A percentile compares a stretch with the other conserved stretches of the same genome.
These are phyloP conservation scores for Ladona fulva DNA, from an alignment of 1,140 invertebrate genomes.

Conservation along the genomic window DNA sequence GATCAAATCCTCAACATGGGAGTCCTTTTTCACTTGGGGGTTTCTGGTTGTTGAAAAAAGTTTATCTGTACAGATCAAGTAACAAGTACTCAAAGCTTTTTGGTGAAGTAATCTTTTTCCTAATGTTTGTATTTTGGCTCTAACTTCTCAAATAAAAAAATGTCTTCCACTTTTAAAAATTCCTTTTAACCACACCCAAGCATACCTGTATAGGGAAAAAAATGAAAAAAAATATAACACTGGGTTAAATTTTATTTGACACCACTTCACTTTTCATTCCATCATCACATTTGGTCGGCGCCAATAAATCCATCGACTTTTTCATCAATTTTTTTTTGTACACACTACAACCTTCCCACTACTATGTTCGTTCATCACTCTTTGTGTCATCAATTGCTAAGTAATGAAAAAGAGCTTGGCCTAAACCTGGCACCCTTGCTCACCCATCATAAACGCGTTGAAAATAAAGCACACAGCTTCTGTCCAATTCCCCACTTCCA, in stretches of 20 bases:
- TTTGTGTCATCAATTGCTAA: too few relatives aligned
- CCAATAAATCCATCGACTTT: not conserved
- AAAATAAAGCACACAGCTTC: too few relatives aligned
- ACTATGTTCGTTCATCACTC: not conserved
- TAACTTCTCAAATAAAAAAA: not conserved
- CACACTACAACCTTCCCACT: not conserved
- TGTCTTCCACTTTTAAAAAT: not conserved
- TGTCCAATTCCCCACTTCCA: too few relatives aligned
- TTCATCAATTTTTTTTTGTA: not conserved
- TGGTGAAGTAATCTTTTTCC: not conserved
- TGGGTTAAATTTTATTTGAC: slow-evolving; percentile 3
- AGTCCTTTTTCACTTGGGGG: not conserved
- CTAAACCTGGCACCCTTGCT: too few relatives aligned
- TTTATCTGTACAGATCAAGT: not conserved
- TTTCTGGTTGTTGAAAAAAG: not conserved
- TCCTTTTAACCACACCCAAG: not conserved
- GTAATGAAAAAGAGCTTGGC: too few relatives aligned
- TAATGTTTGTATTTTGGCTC: not conserved
- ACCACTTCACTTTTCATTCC: not conserved
- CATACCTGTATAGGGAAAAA: not conserved
- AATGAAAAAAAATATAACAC: not conserved
- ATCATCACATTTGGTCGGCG: not conserved
- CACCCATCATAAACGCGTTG: too few relatives aligned
- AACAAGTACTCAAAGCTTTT: slow-evolving; percentile 1
- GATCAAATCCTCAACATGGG: slow-evolving; percentile 4